Evolutionary conservation across 2,797 vertebrate genomes (phyloP), one percentile per base, ranked within the genome.

Genomic region (Diplodus puntazzo): DNA sequence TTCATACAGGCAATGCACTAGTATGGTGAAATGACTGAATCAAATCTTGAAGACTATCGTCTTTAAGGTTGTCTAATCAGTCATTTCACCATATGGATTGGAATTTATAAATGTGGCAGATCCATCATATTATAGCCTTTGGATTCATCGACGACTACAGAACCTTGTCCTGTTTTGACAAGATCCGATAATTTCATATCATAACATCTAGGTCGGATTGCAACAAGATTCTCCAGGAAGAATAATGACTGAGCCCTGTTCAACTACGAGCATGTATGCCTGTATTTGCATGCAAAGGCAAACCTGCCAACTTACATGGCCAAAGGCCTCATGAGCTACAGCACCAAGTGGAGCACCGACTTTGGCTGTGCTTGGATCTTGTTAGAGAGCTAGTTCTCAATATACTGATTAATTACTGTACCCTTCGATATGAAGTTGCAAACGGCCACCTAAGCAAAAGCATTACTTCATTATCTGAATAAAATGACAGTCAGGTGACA

Each of bases 231-330:
- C n/a, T 54, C 4, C 30, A 6, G 11, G 11, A 14, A 70, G n/a
- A 77, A 59, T 46, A 58, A 67, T 11, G 23, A 17, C 20, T 43
- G 49, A 48, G 34, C 18, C 3, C 0, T 23, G 16, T 45, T 23
- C 66, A 27, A 30, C 58, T 67, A 54, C 1, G 4, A 70, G 57
- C 62, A 45, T 6, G 30, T 55, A 0, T 27, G 43, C 71, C 64
- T 58, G 77, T 68, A 34, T 23, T 4, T 21, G 68, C 77, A 65
- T n/a, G 43, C 57, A 68, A 67, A 79, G 20, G 46, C 52, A 65
- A 27, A 62, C 25, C 30, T 68, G 70, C 54, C 49, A 63, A 39
- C 45, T 9, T 42, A 11, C 45, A 59, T 17, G 57, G 62, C 67
- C 57, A 13, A 30, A 13, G 1, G 59, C 77, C 21, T 69, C 39